Evolutionary conservation across 1,140 invertebrate genomes (phyloP), one percentile per base, ranked within the genome.

Genomic region (Eufriesea mexicana): DNA sequence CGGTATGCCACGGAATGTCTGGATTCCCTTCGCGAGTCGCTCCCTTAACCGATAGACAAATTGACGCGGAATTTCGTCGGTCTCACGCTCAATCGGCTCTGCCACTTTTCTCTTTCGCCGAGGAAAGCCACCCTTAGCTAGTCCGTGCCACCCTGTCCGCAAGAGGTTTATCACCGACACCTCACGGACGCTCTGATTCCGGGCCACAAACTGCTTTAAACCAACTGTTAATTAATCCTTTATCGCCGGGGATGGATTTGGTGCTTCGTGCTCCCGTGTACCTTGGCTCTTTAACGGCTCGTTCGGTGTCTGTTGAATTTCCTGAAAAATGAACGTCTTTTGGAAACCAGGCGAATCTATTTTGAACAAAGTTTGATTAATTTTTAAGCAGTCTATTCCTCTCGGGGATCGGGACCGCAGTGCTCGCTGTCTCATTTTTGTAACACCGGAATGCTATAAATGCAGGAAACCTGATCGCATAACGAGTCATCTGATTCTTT

Each of bases 41-140:
- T 54, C 67, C 62, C 66, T 77, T 77, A 51, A 28, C 86, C 86
- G 84, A 91, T 89, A 89, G 90, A 92, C 85, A 88, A 91, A 93
- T 93, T 89, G 92, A 92, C 91, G 90, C 61, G 89, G 84, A 92
- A 93, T 92, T 93, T 92, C 85, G 70, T 85, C 75, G 89, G 91
- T 89, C 79, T 89, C 85, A 77, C 86, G 89, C 74, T 83, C 84
- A 89, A 91, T 91, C 91, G 90, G 89, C 79, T 79, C 79, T 57
- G 51, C 74, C 68, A 73, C 84, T 75, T 83, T 86, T 83, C 86
- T 90, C 68, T 79, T 76, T 68, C 80, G 18, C 73, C 81, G 49
- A 59, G 64, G 28, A 59, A 70, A 83, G 77, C 77, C 75, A 79
- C 74, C 82, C 71, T 72, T 62, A 23, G n/a, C 67, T 68, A 35